These are phyloP conservation scores for Gnathonemus longibarbis DNA, from an alignment of 2,113 vertebrate genomes.

Conservation along the genomic window DNA sequence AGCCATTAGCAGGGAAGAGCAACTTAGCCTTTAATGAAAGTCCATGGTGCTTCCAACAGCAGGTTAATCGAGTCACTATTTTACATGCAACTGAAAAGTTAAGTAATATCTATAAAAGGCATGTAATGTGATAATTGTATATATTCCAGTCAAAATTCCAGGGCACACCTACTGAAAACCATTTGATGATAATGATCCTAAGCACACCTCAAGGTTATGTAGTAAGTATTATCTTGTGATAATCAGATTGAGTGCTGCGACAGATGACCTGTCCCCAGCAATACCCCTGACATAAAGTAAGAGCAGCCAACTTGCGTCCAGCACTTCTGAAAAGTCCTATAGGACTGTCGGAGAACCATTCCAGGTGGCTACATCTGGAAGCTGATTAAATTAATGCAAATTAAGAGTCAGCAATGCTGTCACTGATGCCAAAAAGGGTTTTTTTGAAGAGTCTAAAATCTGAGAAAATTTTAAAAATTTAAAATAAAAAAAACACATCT, in stretches of 20 bases:
- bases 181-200: neutral
- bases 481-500: neutral
- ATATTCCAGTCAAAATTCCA: neutral
- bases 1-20: neutral
- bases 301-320: neutral
- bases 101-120: neutral
- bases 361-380: neutral
- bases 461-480: neutral
- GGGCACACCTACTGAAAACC: neutral
- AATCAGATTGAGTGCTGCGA: neutral
- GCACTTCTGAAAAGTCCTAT: neutral
- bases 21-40: slow-evolving; percentile 5
- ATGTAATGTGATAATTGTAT: neutral
- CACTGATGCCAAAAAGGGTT: neutral
- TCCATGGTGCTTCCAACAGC: neutral
- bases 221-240: neutral
- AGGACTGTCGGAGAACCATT: neutral
- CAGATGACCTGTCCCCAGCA: neutral
- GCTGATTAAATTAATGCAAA: neutral
- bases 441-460: neutral
- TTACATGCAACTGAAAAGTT: slow-evolving; percentile 3
- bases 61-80: slow-evolving; percentile 3
- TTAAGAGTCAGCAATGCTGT: neutral
- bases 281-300: neutral
- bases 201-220: neutral